Conservation (phyloP, 2,888 invertebrate genomes). For the Exephanes ischioxanthus region DNA sequence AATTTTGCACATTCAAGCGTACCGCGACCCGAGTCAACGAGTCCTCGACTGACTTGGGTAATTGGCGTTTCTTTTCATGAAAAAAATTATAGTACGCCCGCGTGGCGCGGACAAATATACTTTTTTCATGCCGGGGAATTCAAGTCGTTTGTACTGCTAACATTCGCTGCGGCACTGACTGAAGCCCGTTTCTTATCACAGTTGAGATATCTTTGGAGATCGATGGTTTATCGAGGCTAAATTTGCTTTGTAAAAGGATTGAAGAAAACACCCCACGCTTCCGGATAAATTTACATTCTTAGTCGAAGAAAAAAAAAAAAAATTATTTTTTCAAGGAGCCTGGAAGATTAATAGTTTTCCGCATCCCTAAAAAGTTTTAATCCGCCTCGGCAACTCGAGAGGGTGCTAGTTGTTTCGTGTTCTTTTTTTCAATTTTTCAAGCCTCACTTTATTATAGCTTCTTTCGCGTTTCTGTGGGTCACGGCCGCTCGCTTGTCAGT, state of each 20-base stretch:
- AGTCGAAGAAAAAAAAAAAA: neutral
- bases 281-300: neutral
- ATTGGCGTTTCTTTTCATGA: neutral
- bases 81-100: neutral
- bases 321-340: neutral
- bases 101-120: neutral
- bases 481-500: constrained; percentile 66
- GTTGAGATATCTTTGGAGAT: neutral
- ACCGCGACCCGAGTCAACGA: neutral
- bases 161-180: neutral
- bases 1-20: constrained; percentile 3
- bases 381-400: neutral
- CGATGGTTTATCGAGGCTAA: neutral
- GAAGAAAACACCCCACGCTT: neutral
- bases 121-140: neutral
- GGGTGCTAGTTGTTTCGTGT: neutral
- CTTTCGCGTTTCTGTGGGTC: constrained; percentile 39
- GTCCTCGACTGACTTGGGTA: constrained; percentile 8
- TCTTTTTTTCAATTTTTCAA: constrained; percentile 4
- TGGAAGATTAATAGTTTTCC: neutral
- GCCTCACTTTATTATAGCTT: constrained; percentile 23
- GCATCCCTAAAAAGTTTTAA: neutral
- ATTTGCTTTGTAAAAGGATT: neutral
- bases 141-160: neutral
- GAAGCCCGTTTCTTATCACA: neutral